Evolutionary conservation across 1,140 invertebrate genomes (phyloP), one percentile per base, ranked within the genome.

Genomic region (Popillia japonica): DNA sequence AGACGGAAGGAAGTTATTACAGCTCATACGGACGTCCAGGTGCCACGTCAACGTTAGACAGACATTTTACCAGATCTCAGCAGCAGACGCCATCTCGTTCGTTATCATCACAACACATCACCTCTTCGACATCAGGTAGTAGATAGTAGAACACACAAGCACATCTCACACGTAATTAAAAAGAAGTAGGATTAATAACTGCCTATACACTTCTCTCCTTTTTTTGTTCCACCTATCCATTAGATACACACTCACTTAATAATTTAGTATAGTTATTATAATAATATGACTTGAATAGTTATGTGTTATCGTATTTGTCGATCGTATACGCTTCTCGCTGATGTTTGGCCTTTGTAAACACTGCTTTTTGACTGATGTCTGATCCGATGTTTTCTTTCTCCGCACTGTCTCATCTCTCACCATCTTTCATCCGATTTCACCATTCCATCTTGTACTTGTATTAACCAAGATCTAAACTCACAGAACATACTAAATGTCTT

Each of bases 81-180:
- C 85, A 87, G 64, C 87, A 87, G 2, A 84, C 86, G 59, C 92
- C 92, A 6, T 90, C 92, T 22, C 87, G 92, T 27, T 92, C 92
- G 34, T 88, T 92, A 79, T 92, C 92, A 72, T 92, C 91, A 14
- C 92, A 92, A 86, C 92, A 92, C 80, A 90, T 90, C 82, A 89
- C 88, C 3, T 87, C 88, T 79, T 87, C 88, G n/a, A 79, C 82
- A 80, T 84, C 85, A 81, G 84, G 83, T 85, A 82, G 72, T 68
- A 34, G 27, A 34, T 34, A 68, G 27, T 22, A 68, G 22, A 68
- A 68, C 61, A 68, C 61, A 68, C 20, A 20, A 55, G 48, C 48
- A 55, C 48, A 6, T 55, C 14, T 55, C 48, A 55, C 48, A 72
- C 64, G 22, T 22, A 2, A 72, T 34, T 17, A n/a, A 55, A 55